Conservation (phyloP, 2,797 vertebrate species). For the Mormyrops boulengeri region DNA sequence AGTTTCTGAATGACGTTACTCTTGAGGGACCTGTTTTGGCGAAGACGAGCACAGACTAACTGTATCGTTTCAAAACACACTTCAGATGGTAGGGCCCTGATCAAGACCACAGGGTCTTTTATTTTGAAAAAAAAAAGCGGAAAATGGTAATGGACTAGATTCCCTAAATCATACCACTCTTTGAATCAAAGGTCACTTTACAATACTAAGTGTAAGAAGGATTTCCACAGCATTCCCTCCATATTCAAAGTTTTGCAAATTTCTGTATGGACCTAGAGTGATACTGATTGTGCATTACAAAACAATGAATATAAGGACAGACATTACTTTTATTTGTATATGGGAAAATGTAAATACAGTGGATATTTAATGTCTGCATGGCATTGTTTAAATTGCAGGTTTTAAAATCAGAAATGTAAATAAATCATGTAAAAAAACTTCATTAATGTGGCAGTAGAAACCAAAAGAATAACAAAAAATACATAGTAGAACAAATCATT, state of each 20-base stretch:
- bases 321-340: background rate
- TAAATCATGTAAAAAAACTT: background rate
- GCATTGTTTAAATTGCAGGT: background rate
- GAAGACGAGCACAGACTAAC: background rate
- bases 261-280: background rate
- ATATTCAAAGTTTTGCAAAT: background rate
- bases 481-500: background rate
- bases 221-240: background rate
- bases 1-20: conserved; percentile 43
- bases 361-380: background rate
- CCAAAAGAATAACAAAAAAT: background rate
- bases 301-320: background rate
- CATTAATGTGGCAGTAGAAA: background rate
- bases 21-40: conserved; percentile 41
- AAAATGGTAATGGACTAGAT: background rate
- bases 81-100: background rate
- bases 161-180: background rate
- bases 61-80: background rate
- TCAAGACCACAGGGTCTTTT: background rate
- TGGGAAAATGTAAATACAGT: background rate
- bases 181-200: background rate
- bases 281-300: background rate
- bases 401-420: background rate
- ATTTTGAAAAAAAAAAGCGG: background rate
- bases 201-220: background rate